Conservation (phyloP, 2,888 invertebrate genomes). For the Lysandra coridon region DNA sequence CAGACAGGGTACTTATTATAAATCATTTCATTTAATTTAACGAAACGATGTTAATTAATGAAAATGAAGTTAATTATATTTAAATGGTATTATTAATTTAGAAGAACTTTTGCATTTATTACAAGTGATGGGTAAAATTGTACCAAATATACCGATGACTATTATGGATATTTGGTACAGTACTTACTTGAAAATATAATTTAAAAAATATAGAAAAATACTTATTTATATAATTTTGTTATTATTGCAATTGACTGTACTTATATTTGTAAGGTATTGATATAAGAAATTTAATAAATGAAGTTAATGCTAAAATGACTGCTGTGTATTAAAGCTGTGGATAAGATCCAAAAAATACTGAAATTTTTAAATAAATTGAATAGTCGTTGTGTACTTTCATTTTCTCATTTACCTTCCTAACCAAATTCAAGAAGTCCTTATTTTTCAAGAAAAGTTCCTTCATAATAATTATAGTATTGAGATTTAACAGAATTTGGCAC, state of each 20-base stretch:
- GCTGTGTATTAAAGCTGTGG: neutral
- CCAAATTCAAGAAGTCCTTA: neutral
- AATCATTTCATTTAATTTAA: neutral
- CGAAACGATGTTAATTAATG: neutral
- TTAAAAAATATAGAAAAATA: too few species aligned
- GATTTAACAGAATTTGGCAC: too few species aligned
- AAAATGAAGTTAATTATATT: neutral
- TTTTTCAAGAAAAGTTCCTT: too few species aligned
- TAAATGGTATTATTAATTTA: neutral
- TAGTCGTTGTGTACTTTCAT: neutral
- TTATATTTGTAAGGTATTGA: neutral
- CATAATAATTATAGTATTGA: too few species aligned
- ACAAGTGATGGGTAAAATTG: neutral
- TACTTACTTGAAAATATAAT: too few species aligned
- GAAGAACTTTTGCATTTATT: neutral
- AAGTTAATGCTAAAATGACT: neutral
- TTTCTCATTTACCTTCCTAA: neutral
- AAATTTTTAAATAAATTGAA: neutral
- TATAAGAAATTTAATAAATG: neutral
- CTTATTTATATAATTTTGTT: neutral
- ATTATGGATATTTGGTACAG: too few species aligned
- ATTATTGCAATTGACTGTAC: neutral
- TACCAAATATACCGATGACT: too few species aligned
- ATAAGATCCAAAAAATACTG: neutral
- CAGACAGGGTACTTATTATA: neutral